Percentiles rank a stretch among this genome's conserved stretches.
These are phyloP conservation scores for Polydrusus tereticollis DNA, from an alignment of 2,888 invertebrate species.

Conservation along the genomic window DNA sequence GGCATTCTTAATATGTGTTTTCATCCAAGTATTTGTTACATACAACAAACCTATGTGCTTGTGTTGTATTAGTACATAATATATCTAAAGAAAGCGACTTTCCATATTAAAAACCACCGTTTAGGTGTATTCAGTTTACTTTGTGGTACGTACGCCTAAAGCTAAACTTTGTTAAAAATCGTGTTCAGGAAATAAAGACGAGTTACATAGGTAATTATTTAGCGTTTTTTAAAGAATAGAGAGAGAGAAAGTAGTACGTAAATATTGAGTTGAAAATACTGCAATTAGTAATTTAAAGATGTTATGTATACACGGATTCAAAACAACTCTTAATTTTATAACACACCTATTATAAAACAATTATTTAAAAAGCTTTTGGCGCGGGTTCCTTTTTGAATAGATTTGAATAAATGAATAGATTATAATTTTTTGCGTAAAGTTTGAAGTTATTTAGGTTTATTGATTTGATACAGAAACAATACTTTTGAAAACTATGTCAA, in stretches of 20 bases:
- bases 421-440: neutral
- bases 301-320: conserved; percentile 13
- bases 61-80: too few species aligned
- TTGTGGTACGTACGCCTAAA: neutral
- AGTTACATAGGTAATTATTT: neutral
- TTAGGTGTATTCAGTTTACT: too few species aligned
- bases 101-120: too few species aligned
- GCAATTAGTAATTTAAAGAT: conserved; percentile 5
- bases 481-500: neutral
- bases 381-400: neutral
- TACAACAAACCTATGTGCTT: too few species aligned
- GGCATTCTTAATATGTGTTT: too few species aligned
- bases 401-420: conserved; percentile 14
- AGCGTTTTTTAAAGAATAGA: conserved; percentile 13
- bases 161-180: neutral
- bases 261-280: neutral
- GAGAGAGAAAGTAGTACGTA: conserved; percentile 22
- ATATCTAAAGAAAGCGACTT: too few species aligned
- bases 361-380: conserved; percentile 5
- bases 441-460: neutral
- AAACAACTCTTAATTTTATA: conserved; percentile 10
- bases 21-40: too few species aligned
- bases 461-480: conserved; percentile 4
- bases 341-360: conserved; percentile 23
- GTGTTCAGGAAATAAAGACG: conserved; percentile 13